Evolutionary conservation across 1,140 invertebrate genomes (phyloP).

Genomic region (Hycleus phaleratus): DNA sequence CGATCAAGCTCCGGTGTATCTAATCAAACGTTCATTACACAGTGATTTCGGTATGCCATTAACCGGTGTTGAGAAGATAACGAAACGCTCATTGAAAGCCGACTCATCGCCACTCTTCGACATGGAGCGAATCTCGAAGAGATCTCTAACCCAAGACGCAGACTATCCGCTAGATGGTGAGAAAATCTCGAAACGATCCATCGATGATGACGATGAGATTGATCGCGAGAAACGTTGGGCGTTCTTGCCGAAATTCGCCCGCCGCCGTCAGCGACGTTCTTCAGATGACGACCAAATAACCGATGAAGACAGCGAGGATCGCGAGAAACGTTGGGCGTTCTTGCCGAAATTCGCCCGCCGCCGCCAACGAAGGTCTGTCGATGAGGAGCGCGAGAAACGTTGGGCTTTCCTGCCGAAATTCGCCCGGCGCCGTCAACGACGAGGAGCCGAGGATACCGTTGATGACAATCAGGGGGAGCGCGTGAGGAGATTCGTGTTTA

Average conservation of each 20-base stretch:
- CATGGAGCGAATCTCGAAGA: slow-evolving; percentile 5
- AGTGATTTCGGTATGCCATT: neutral
- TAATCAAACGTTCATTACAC: neutral
- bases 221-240: neutral
- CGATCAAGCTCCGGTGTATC: neutral
- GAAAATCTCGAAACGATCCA: slow-evolving; percentile 3
- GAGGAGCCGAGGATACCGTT: neutral
- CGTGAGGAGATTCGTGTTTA: neutral
- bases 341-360: neutral
- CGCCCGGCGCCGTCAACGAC: neutral
- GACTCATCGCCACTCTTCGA: neutral
- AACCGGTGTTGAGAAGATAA: slow-evolving; percentile 5
- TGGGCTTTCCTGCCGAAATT: neutral
- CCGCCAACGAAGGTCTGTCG: neutral
- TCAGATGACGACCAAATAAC: neutral
- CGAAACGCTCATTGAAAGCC: slow-evolving; percentile 2
- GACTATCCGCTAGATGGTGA: neutral
- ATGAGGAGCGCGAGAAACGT: neutral
- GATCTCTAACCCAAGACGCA: neutral
- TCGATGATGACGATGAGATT: neutral
- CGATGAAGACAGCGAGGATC: neutral
- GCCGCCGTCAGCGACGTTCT: neutral
- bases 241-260: neutral
- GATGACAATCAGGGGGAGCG: neutral
- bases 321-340: neutral